phyloP scores from a whole-genome alignment of 2,888 invertebrate genomes.

The Calameuta idolon region DNA sequence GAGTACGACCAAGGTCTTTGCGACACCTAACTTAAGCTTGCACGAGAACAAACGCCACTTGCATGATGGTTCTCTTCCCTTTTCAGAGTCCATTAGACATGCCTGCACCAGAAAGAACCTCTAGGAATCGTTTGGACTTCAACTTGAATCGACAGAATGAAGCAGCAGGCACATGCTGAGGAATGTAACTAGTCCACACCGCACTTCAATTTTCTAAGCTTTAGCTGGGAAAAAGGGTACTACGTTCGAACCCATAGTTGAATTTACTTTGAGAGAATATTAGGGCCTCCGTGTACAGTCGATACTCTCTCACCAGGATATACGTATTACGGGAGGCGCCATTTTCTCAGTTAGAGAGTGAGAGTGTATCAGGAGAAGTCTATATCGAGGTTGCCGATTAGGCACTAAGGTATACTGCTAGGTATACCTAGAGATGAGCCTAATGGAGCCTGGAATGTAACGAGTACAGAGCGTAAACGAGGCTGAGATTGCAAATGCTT shows the following conservation, averaged over 20 bases:
- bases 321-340: neutral
- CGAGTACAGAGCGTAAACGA: constrained; percentile 51
- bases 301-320: neutral
- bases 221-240: constrained; percentile 25
- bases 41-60: neutral
- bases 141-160: constrained; percentile 1
- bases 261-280: neutral
- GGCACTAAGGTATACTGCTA: neutral
- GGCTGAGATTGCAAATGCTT: constrained; percentile 36
- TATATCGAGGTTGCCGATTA: neutral
- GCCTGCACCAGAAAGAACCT: constrained; percentile 18
- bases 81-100: neutral
- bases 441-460: constrained; percentile 58
- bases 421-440: constrained; percentile 35
- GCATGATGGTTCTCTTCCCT: neutral
- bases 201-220: constrained; percentile 34
- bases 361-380: neutral
- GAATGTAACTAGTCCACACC: constrained; percentile 25
- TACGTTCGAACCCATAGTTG: neutral
- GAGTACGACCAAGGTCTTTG: neutral
- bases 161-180: constrained; percentile 16
- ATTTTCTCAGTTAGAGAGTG: neutral
- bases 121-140: constrained; percentile 15
- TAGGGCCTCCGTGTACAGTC: neutral
- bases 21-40: neutral